Conservation (phyloP, 2,797 vertebrate species). For the Peromyscus melanophrys region DNA sequence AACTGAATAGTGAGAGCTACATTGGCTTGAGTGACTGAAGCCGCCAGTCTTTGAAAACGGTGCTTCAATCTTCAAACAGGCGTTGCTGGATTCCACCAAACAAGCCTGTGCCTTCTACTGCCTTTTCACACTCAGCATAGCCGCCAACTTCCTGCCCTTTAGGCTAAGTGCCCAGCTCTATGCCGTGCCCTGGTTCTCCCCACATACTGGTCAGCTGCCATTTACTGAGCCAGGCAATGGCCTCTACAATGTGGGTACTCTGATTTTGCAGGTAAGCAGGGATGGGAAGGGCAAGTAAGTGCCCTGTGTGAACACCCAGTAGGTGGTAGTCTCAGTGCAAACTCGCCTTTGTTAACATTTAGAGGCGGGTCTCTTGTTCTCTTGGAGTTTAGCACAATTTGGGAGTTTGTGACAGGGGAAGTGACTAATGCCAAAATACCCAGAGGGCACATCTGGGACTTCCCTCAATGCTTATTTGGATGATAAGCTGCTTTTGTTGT, state of each 20-base stretch:
- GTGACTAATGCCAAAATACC: not conserved
- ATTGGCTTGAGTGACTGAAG: not conserved
- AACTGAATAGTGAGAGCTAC: not conserved
- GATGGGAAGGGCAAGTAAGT: not conserved
- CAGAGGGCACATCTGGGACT: not conserved
- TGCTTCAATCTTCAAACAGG: not conserved
- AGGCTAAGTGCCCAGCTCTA: not conserved
- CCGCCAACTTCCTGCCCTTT: not conserved
- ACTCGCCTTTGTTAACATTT: not conserved
- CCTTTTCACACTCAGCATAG: not conserved
- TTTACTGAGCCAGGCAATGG: not conserved
- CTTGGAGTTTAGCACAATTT: not conserved
- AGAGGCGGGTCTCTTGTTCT: not conserved
- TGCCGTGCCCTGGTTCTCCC: not conserved
- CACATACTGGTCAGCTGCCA: not conserved
- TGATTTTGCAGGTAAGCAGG: not conserved
- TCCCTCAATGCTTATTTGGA: not conserved
- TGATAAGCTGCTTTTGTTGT: not conserved
- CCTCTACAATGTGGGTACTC: not conserved
- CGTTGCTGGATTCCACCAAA: too few relatives aligned
- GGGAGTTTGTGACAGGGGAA: not conserved
- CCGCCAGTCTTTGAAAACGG: not conserved
- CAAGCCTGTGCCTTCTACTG: not conserved
- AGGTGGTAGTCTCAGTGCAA: not conserved
- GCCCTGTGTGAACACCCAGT: not conserved